phyloP scores from a whole-genome alignment of 64 coral and sea anemone species.

The Montipora foliosa region DNA sequence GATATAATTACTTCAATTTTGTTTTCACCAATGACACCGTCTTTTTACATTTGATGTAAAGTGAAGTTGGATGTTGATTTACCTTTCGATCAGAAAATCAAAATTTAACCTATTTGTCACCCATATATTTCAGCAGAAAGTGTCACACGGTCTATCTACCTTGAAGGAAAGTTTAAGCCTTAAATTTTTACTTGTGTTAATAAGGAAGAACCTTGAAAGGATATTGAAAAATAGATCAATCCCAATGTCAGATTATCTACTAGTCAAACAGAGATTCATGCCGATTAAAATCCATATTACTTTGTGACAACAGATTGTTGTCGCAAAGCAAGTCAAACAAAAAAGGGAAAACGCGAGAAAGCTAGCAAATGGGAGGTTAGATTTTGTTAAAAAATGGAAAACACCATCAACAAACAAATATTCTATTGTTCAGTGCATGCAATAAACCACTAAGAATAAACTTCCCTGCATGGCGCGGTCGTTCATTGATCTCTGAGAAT shows the following conservation, averaged over 20 bases:
- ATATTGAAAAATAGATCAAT: neutral
- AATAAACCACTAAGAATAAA: neutral
- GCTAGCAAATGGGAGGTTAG: neutral
- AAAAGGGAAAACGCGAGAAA: neutral
- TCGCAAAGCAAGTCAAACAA: neutral
- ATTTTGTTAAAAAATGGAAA: neutral
- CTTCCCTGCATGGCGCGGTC: neutral
- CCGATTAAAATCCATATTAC: neutral
- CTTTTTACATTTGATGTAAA: neutral
- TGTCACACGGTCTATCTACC: neutral
- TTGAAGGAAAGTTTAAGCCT: neutral
- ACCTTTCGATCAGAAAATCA: neutral
- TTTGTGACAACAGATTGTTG: neutral
- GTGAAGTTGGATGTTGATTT: neutral
- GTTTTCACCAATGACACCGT: neutral
- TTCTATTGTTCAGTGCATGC: neutral
- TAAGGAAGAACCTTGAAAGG: neutral
- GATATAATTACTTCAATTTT: neutral
- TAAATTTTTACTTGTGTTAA: neutral
- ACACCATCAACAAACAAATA: neutral
- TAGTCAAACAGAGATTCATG: neutral
- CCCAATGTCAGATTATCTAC: neutral
- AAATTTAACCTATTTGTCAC: neutral
- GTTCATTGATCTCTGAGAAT: neutral
- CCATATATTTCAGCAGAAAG: neutral